Percentiles rank a stretch among this genome's conserved stretches.
These are phyloP conservation scores for Diadegma fenestrale DNA, from an alignment of 2,888 invertebrate genomes.

Conservation along the genomic window DNA sequence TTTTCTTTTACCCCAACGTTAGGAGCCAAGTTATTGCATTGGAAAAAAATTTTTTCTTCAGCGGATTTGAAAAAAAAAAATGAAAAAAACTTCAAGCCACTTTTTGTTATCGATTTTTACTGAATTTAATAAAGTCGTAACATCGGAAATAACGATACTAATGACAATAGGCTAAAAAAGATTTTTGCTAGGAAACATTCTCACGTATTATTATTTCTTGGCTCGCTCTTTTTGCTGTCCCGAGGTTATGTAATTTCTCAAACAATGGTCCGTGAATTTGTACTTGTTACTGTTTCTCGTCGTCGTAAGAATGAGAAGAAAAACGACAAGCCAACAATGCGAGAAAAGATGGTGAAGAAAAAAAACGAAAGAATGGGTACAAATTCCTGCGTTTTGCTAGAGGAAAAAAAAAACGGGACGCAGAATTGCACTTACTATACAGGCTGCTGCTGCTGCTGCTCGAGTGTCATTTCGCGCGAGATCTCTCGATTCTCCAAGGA, in stretches of 20 bases:
- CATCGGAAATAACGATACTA: not conserved
- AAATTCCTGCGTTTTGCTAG: not conserved
- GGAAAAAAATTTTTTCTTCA: too few species aligned
- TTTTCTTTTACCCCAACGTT: too few species aligned
- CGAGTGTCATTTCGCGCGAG: slow-evolving; percentile 3
- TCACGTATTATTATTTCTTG: not conserved
- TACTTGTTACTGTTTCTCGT: not conserved
- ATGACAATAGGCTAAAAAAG: not conserved
- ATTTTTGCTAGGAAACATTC: not conserved
- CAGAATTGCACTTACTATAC: slow-evolving; percentile 7
- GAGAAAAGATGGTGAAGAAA: not conserved
- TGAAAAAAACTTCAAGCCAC: too few species aligned
- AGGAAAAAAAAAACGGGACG: not conserved
- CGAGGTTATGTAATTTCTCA: not conserved
- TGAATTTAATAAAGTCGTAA: not conserved
- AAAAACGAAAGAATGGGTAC: not conserved
- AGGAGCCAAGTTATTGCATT: too few species aligned
- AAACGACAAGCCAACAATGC: not conserved
- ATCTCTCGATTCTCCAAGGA: slow-evolving; percentile 1
- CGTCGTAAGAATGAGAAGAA: not conserved
- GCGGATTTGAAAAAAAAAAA: too few species aligned
- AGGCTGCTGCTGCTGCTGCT: not conserved
- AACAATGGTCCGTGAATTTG: slow-evolving; percentile 6
- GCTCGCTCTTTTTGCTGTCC: not conserved
- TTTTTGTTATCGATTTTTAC: not conserved